Percentiles rank a stretch among this genome's conserved stretches.
Conservation (phyloP, 2,797 vertebrate species). For the Malurus splendens region DNA sequence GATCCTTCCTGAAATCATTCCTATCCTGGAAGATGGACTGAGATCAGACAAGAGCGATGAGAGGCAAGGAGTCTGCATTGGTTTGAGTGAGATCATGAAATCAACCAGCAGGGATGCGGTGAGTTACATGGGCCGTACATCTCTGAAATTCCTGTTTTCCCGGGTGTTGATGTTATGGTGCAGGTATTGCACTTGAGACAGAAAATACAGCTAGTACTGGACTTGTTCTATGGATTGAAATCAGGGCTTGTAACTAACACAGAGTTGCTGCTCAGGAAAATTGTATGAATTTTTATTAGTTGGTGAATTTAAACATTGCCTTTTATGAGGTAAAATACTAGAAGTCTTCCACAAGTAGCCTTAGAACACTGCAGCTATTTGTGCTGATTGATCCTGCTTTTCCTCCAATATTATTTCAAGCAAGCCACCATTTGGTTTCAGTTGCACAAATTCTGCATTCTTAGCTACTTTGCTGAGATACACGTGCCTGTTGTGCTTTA, state of each 20-base stretch:
- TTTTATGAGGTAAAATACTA: background rate
- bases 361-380: background rate
- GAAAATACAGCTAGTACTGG: background rate
- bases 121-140: background rate
- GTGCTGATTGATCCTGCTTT: background rate
- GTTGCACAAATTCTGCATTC: background rate
- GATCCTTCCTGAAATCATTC: slow-evolving; percentile 97
- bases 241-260: background rate
- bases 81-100: slow-evolving; percentile 98
- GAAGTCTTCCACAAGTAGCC: background rate
- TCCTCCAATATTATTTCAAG: background rate
- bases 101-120: slow-evolving; percentile 97
- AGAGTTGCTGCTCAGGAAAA: background rate
- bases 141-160: background rate
- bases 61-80: slow-evolving; percentile 96
- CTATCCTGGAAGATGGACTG: slow-evolving; percentile 93
- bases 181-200: background rate
- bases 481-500: background rate
- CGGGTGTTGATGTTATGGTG: background rate
- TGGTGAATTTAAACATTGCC: background rate
- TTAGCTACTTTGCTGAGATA: background rate
- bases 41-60: slow-evolving; percentile 94
- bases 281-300: background rate
- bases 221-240: background rate
- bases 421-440: background rate